phyloP scores from a whole-genome alignment of 2,797 vertebrate genomes.

The Halcyon smyrnensis region DNA sequence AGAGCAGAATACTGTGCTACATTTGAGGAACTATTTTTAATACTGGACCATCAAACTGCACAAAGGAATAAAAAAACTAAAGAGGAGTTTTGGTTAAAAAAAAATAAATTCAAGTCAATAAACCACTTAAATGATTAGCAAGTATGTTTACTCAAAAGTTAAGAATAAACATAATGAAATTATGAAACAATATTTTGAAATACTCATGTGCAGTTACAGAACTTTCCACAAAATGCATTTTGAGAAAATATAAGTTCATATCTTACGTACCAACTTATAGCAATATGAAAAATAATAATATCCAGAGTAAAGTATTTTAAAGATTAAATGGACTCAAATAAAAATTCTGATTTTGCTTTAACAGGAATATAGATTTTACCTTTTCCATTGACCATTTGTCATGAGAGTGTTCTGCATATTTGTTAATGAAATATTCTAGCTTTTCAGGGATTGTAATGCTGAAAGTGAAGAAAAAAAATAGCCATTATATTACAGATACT shows the following conservation, averaged over 20 bases:
- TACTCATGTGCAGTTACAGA: background rate
- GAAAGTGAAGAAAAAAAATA: conserved; percentile 36
- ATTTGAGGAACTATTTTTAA: background rate
- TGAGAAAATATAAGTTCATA: background rate
- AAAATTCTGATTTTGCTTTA: background rate
- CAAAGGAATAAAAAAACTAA: background rate
- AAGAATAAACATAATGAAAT: background rate
- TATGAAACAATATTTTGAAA: background rate
- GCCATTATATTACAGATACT: background rate
- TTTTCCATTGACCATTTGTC: conserved; percentile 97
- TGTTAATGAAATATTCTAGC: conserved; percentile 92
- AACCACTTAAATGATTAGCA: background rate
- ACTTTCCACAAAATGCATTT: background rate
- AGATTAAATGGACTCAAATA: background rate
- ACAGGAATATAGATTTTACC: conserved; percentile 76
- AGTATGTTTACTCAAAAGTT: background rate
- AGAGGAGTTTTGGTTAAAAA: background rate
- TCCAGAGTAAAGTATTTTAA: background rate
- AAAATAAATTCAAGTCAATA: background rate
- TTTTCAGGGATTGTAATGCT: conserved; percentile 93
- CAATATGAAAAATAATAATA: background rate
- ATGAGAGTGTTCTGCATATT: conserved; percentile 93
- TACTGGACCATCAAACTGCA: background rate
- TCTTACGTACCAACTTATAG: background rate
- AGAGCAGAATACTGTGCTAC: background rate